Percentiles rank a stretch among this genome's conserved stretches.
Evolutionary conservation across 2,113 vertebrate species (phyloP).

Genomic region (Shinisaurus crocodilurus): DNA sequence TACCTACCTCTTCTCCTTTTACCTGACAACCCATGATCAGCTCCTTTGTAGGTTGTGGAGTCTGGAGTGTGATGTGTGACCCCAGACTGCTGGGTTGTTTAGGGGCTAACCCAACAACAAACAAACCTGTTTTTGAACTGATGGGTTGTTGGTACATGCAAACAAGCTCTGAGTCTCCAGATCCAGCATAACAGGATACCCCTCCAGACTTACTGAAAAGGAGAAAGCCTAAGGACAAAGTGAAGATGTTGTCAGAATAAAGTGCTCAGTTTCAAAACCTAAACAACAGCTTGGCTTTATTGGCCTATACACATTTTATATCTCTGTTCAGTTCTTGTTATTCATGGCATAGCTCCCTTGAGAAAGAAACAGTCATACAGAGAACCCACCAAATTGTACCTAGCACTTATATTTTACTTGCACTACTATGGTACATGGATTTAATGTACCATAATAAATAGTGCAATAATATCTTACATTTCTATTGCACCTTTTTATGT

Average conservation of each 20-base stretch:
- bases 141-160: no score
- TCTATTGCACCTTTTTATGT: constrained; percentile 13
- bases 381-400: constrained; percentile 19
- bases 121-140: no score
- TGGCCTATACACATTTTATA: constrained; percentile 8
- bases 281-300: constrained; percentile 1
- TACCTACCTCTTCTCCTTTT: background rate
- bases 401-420: constrained; percentile 29
- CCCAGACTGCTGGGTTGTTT: no score
- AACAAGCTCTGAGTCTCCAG: no score
- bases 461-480: constrained; percentile 2
- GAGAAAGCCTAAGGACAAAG: background rate
- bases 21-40: no score
- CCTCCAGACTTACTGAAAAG: background rate
- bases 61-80: no score
- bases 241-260: background rate
- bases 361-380: background rate
- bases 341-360: constrained; percentile 4
- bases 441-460: constrained; percentile 26
- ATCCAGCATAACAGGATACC: no score
- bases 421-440: constrained; percentile 13
- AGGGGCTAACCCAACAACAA: no score
- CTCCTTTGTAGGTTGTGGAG: no score
- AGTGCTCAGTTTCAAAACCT: background rate
- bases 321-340: constrained; percentile 9